Evolutionary conservation across 2,888 invertebrate genomes (phyloP), one percentile per base, ranked within the genome.

Genomic region (Drosophila austrosaltans): DNA sequence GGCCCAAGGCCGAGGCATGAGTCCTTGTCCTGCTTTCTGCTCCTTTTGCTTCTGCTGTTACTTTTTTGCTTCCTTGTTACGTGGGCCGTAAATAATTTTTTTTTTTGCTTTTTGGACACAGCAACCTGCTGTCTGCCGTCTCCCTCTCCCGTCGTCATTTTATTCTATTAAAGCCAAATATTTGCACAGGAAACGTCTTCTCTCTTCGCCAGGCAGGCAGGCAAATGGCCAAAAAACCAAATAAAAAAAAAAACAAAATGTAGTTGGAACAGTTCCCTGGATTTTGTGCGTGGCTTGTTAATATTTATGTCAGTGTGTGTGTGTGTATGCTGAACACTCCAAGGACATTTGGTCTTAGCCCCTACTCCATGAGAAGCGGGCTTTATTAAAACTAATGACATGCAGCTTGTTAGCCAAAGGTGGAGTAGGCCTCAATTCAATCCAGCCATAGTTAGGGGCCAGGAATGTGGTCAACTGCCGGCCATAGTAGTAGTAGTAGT

Each of bases 91-190:
- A 83, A 81, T 76, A 76, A 83, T 75, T 76, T 75, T 63, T 61
- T 36, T 62, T 75, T 76, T 75, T 63, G 59, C 72, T 63, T 61
- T 56, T 36, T 62, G 66, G 56, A 48, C 58, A 57, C 66, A 57
- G 79, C 79, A 44, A 7, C 44, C 22, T 12, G 22, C 10, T 12
- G 3, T 10, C 48, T 10, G 10, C 44, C 10, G 16, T 12, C 48
- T 25, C 22, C 39, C 28, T 44, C 44, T 8, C n/a, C 66, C 72
- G 72, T 84, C 82, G 75, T 78, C 87, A 72, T 89, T 87, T 88
- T 83, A 84, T 84, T 85, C 89, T 89, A 89, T 89, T 85, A 89
- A 89, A 87, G 76, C 68, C 77, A 85, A 85, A 85, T 89, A 85
- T 85, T 89, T 85, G 81, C 78, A 73, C 80, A 79, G 75, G 61